A percentile compares a stretch with the other conserved stretches of the same genome.
Evolutionary conservation across 2,797 vertebrate species (phyloP).

Genomic region (Coracias cyanogaster): DNA sequence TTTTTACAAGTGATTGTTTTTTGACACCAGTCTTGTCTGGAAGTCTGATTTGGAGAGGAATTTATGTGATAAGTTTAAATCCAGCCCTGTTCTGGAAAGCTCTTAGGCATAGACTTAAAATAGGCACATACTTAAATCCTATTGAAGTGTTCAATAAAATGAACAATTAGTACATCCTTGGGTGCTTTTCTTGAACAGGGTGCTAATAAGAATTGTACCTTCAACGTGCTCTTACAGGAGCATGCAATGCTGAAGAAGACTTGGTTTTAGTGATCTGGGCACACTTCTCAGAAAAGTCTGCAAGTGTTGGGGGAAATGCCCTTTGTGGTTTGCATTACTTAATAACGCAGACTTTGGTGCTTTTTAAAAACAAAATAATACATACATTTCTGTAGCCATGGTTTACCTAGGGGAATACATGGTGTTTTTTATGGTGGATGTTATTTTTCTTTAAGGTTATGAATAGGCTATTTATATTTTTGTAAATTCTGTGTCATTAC

Average conservation of each 20-base stretch:
- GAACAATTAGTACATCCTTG: not conserved
- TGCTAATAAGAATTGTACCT: not conserved
- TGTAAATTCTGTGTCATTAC: not conserved
- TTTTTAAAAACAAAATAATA: not conserved
- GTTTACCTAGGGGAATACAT: not conserved
- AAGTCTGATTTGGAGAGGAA: slow-evolving; percentile 29
- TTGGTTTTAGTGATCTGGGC: not conserved
- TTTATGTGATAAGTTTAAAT: slow-evolving; percentile 28
- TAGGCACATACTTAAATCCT: not conserved
- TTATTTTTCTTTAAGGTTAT: slow-evolving; percentile 35
- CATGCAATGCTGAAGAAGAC: not conserved
- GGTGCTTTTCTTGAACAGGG: not conserved
- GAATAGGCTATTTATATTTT: slow-evolving; percentile 66
- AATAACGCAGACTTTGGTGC: slow-evolving; percentile 35
- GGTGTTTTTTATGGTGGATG: slow-evolving; percentile 11
- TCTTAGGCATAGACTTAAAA: slow-evolving; percentile 21
- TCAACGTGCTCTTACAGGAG: not conserved
- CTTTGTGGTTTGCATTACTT: not conserved
- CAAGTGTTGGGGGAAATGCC: not conserved
- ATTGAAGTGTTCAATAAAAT: not conserved
- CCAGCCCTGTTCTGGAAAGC: slow-evolving; percentile 47
- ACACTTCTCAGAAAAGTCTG: slow-evolving; percentile 23
- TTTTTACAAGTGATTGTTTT: not conserved
- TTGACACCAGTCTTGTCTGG: slow-evolving; percentile 10
- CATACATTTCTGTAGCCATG: not conserved